Evolutionary conservation across 1,140 invertebrate genomes (phyloP), one percentile per base, ranked within the genome.

Genomic region (Saccostrea cuccullata): DNA sequence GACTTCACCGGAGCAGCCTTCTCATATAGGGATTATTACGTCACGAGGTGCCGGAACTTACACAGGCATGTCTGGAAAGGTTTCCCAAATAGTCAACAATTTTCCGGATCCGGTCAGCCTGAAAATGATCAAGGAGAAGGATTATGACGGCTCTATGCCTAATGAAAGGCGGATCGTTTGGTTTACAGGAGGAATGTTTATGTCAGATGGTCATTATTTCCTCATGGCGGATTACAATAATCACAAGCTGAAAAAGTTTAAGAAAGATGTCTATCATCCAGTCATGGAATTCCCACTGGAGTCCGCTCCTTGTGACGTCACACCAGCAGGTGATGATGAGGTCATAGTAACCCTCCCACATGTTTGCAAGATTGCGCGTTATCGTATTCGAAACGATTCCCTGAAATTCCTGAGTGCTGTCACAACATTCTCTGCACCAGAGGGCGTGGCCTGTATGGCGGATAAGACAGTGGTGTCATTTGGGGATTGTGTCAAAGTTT

Each of bases 161-260:
- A 58, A 58, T n/a, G 84, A 85, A 6, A 23, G 84, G 15, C 0
- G 58, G 58, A 85, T 85, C n/a, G 55, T 64, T 12, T 85, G 84
- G 84, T 85, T 85, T 60, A 85, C 84, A 0, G 56, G 84, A 17
- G 84, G 84, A 17, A 26, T 85, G n/a, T 85, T 85, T 23, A 36
- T 58, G 30, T 26, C 30, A 6, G 84, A 85, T 47, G 55, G 55
- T 26, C 17, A 26, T 40, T 56, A 85, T 9, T 85, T 85, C 20
- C 47, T 85, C 2, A 58, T 85, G 56, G 84, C 84, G 0, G 84
- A 85, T 20, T 85, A 85, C 84, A 85, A 85, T 30, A 85, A 85
- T 23, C 55, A 30, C n/a, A 85, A 85, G 23, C 2, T 85, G 1
- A 85, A 85, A 30, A 58, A 40, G 56, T 85, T 85, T 23, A 85